These are phyloP conservation scores for Phalacrocorax carbo DNA, from an alignment of 2,113 vertebrate genomes.

Conservation along the genomic window DNA sequence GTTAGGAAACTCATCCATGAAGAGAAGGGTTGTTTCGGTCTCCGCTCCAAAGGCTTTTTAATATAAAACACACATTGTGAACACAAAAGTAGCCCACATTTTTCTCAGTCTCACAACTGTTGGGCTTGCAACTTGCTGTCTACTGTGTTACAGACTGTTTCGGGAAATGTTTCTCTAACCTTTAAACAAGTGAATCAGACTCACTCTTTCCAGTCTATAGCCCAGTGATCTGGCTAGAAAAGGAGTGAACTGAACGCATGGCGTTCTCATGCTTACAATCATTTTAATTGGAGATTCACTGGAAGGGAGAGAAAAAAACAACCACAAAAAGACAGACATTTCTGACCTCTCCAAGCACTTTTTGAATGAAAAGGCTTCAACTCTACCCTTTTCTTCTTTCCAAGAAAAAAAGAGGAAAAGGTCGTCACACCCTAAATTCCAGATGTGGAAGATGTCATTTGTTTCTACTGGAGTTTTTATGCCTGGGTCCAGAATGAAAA, in stretches of 20 bases:
- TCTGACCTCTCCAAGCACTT: neutral
- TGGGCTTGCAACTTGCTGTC: neutral
- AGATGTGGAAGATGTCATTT: neutral
- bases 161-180: neutral
- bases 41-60: neutral
- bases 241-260: neutral
- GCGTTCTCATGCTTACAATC: neutral
- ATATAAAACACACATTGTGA: neutral
- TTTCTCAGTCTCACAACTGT: neutral
- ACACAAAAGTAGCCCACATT: neutral
- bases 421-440: neutral
- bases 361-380: neutral
- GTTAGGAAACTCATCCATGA: neutral
- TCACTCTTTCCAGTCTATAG: neutral
- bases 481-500: neutral
- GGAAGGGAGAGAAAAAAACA: fast-evolving
- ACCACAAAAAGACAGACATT: neutral
- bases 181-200: neutral
- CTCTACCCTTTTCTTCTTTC: neutral
- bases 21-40: neutral
- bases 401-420: neutral
- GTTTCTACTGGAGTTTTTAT: neutral
- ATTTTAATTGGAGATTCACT: neutral
- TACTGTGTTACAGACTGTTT: neutral
- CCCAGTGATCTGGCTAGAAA: neutral